phyloP scores from a whole-genome alignment of 30 jellyfish, hydroid and myxozoan species.

The Pelagia noctiluca region DNA sequence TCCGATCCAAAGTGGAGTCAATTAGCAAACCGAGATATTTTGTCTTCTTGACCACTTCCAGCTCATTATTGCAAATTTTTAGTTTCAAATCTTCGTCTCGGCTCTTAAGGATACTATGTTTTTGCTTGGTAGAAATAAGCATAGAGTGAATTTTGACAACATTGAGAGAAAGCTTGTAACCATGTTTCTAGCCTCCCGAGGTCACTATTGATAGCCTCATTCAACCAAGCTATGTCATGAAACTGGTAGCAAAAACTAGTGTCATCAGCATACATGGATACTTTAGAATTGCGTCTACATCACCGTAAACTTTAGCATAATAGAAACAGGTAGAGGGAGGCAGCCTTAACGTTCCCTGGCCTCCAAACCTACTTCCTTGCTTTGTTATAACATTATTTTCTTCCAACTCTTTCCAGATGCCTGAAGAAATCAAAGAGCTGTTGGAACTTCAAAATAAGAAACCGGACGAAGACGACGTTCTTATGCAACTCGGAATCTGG shows the following conservation, averaged over 20 bases:
- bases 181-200: too few relatives aligned
- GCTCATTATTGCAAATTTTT: constrained; percentile 7
- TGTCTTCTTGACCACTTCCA: neutral
- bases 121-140: neutral
- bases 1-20: neutral
- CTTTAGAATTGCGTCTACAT: too few relatives aligned
- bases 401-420: constrained; percentile 18
- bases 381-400: neutral
- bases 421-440: constrained; percentile 58
- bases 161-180: constrained; percentile 53
- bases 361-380: neutral
- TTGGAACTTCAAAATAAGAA: neutral
- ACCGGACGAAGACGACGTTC: constrained; percentile 16
- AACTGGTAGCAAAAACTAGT: too few relatives aligned
- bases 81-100: neutral
- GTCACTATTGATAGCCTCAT: too few relatives aligned
- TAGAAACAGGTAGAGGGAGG: too few relatives aligned
- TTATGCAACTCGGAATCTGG: constrained; percentile 66
- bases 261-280: too few relatives aligned
- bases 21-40: constrained; percentile 13
- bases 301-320: too few relatives aligned
- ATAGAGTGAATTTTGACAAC: constrained; percentile 41
- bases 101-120: neutral
- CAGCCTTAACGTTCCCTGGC: too few relatives aligned
- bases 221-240: too few relatives aligned